These are phyloP conservation scores for Xanthorhoe designata DNA, from an alignment of 2,888 invertebrate genomes.

Conservation along the genomic window DNA sequence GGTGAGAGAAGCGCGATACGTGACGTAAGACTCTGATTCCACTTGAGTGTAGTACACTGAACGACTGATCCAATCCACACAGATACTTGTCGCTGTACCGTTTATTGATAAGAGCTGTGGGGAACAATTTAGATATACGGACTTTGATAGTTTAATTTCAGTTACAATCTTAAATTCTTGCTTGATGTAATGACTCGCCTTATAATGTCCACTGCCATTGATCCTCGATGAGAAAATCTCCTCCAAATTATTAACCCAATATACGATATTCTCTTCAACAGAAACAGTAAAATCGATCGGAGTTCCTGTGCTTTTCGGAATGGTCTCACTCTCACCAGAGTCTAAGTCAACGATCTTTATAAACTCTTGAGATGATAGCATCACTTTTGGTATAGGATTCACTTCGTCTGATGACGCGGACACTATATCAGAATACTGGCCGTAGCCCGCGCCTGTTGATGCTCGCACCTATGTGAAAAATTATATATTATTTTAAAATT, in stretches of 20 bases:
- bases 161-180: too few relatives aligned
- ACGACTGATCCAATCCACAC: constrained; percentile 95
- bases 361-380: constrained; percentile 90
- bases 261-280: constrained; percentile 89
- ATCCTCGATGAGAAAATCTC: constrained; percentile 88
- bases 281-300: constrained; percentile 89
- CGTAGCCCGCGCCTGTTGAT: constrained; percentile 91
- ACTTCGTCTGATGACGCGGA: constrained; percentile 88
- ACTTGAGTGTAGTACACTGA: constrained; percentile 93
- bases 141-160: too few relatives aligned
- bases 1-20: constrained; percentile 89
- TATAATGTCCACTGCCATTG: constrained; percentile 81
- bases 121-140: constrained; percentile 2
- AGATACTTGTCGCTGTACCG: constrained; percentile 86
- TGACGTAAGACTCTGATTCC: constrained; percentile 80
- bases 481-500: not conserved
- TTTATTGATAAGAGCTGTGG: constrained; percentile 77
- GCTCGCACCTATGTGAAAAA: constrained; percentile 89
- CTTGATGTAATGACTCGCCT: constrained; percentile 54
- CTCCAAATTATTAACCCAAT: constrained; percentile 93
- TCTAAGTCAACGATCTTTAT: constrained; percentile 92
- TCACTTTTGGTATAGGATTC: constrained; percentile 91
- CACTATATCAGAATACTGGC: constrained; percentile 88
- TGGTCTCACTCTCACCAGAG: constrained; percentile 85
- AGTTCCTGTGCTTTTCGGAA: constrained; percentile 87